Evolutionary conservation across 2,113 vertebrate species (phyloP), one percentile per base, ranked within the genome.

Genomic region (Rafetus swinhoei): DNA sequence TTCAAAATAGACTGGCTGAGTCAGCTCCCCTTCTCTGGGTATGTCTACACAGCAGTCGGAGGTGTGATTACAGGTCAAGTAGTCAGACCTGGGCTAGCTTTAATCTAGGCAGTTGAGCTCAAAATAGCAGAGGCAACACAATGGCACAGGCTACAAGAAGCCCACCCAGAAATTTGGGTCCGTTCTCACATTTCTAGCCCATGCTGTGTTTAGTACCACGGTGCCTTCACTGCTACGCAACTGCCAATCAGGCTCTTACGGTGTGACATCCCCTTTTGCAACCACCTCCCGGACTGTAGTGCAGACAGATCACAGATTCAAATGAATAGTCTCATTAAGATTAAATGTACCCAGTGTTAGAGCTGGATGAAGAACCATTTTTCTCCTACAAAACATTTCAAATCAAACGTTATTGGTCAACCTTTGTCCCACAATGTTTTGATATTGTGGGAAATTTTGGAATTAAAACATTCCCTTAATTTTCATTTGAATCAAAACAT

Each of bases 1-100:
- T 74, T 62, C 54, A 25, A 29, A 81, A 81, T 82, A 59, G 21
- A 54, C 80, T 1, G 24, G 91, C 90, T 95, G 95, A 95, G 89
- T 97, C 93, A 97, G 93, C 93, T 72, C 39, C 27, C 25, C 29
- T 35, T 60, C 53, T 18, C 24, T 9, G 16, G 65, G 18, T 72
- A n/a, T 21, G 65, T 35, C 16, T 19, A 72, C 65, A 72, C 65
- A 35, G 18, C 32, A 72, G 21, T 35, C 18, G 32, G 18, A 72
- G n/a, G 65, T 19, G n/a, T 72, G 4, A 21, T 35, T 72, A n/a
- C 32, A 72, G 29, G 32, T 69, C 65, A 69, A 29, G 65, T 69
- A n/a, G n/a, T 72, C 15, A 21, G 35, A 72, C n/a, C 9, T 72
- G 65, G 18, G 18, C n/a, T 35, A 35, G n/a, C 18, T 72, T 72